Evolutionary conservation across 2,113 vertebrate species (phyloP).

Genomic region (Dromas ardeola): DNA sequence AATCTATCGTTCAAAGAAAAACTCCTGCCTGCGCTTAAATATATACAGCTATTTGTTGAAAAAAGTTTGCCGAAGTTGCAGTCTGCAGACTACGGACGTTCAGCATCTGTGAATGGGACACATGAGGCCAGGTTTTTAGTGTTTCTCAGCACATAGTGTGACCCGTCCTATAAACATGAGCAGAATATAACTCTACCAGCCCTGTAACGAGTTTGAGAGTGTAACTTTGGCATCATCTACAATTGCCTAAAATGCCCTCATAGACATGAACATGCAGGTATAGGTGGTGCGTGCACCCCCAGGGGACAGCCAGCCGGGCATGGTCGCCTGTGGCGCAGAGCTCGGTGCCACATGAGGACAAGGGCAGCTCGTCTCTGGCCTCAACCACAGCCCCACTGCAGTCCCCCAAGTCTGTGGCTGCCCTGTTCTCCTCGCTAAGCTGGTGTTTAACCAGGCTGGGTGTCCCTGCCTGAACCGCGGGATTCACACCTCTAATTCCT

Average conservation of each 20-base stretch:
- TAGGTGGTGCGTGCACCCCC: not conserved
- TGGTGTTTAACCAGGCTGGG: not conserved
- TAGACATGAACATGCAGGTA: fast-evolving
- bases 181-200: not conserved
- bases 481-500: not conserved
- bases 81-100: not conserved
- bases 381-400: fast-evolving
- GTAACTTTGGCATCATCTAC: not conserved
- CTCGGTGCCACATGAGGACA: fast-evolving
- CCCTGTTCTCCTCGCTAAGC: not conserved
- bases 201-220: not conserved
- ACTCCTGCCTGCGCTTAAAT: not conserved
- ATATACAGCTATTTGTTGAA: not conserved
- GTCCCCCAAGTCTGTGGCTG: not conserved
- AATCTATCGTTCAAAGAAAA: not conserved
- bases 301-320: not conserved
- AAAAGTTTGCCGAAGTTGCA: not conserved
- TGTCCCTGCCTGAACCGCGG: not conserved
- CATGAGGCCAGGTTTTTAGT: not conserved
- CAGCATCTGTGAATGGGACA: not conserved
- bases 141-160: not conserved
- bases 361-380: not conserved
- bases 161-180: not conserved
- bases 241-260: not conserved
- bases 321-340: not conserved